phyloP scores from a whole-genome alignment of 2,797 vertebrate species.

The Leuciscus waleckii region DNA sequence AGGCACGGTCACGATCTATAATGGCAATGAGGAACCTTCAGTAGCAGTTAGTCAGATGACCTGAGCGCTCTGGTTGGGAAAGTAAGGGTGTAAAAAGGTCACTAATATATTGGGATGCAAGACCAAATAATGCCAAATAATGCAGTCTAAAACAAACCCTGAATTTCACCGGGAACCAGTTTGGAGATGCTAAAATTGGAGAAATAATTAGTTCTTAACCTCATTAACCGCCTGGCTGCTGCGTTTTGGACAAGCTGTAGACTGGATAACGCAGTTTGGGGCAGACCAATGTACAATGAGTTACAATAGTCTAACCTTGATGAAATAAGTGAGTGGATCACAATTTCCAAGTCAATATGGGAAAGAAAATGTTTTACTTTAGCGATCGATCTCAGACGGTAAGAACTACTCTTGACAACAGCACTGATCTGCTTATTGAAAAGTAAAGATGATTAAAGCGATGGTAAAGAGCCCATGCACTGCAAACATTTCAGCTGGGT shows the following conservation, averaged over 20 bases:
- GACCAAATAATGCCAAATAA: no score
- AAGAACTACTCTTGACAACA: not conserved
- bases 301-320: not conserved
- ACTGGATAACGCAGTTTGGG: not conserved
- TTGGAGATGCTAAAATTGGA: no score
- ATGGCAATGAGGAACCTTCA: no score
- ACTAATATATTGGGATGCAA: no score
- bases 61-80: no score
- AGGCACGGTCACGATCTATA: no score
- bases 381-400: no score
- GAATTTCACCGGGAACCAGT: not conserved
- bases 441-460: not conserved
- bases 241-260: not conserved
- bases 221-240: not conserved
- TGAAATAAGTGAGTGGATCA: not conserved
- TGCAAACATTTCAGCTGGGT: not conserved
- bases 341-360: not conserved
- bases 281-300: no score
- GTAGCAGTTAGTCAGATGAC: no score
- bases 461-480: slow-evolving; percentile 6
- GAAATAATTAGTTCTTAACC: no score
- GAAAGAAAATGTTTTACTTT: not conserved
- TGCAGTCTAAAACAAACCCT: not conserved
- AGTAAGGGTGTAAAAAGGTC: no score
- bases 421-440: not conserved